Conservation (phyloP, 2,113 vertebrate species). For the Rhea pennata region DNA sequence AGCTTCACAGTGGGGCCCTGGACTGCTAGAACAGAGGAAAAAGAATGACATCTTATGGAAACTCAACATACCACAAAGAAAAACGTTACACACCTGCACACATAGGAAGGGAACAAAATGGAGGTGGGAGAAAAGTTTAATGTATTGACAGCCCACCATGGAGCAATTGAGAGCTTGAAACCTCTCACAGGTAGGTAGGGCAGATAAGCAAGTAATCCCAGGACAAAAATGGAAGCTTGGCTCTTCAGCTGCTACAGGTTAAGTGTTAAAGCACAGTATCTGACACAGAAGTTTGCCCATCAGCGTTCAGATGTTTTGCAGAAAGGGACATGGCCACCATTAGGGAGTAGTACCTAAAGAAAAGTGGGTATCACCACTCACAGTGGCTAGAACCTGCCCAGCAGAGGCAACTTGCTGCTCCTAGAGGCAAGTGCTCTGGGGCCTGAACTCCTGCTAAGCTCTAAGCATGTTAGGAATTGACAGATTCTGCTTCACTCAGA, state of each 20-base stretch:
- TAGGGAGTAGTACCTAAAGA: neutral
- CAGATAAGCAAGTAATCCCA: neutral
- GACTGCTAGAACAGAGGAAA: neutral
- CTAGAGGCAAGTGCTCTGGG: no score
- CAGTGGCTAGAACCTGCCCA: no score
- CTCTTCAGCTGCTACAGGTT: neutral
- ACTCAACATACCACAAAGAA: rapidly evolving
- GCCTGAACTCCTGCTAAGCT: neutral
- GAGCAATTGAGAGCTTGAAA: neutral
- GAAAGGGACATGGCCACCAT: rapidly evolving
- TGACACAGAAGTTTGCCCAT: neutral
- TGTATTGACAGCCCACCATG: rapidly evolving
- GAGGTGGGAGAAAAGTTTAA: neutral
- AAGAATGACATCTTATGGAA: neutral
- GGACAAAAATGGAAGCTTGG: neutral
- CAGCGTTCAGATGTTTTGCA: rapidly evolving
- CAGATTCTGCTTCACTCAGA: rapidly evolving
- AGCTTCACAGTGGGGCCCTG: neutral
- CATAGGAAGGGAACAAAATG: neutral
- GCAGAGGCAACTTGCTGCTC: neutral
- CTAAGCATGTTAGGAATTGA: rapidly evolving
- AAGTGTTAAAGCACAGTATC: no score
- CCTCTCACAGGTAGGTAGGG: neutral
- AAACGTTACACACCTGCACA: rapidly evolving
- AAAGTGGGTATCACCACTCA: neutral